phyloP scores from a whole-genome alignment of 2,113 vertebrate genomes.

The Gopherus evgoodei region DNA sequence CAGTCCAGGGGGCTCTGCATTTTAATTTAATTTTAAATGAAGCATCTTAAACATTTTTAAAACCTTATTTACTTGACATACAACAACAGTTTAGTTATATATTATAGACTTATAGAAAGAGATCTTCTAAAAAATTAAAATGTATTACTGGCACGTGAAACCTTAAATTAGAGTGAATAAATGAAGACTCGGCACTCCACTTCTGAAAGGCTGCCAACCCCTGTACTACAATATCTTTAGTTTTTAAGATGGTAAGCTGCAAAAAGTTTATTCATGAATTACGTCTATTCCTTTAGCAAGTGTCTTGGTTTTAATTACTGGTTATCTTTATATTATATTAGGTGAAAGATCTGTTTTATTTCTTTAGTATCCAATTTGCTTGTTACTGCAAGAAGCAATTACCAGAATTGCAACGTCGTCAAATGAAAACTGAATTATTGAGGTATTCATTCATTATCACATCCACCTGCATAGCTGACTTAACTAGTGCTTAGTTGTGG shows the following conservation, averaged over 20 bases:
- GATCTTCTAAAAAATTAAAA: too few species aligned
- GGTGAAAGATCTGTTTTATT: neutral
- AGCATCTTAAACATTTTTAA: too few species aligned
- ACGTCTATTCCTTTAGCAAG: neutral
- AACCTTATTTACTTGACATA: too few species aligned
- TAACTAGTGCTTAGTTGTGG: neutral
- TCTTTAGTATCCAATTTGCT: constrained; percentile 41
- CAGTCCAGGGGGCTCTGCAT: too few species aligned
- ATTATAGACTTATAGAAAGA: too few species aligned
- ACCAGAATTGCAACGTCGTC: neutral
- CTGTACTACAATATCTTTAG: too few species aligned
- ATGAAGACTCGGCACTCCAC: too few species aligned
- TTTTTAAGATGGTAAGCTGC: neutral
- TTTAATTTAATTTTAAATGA: too few species aligned
- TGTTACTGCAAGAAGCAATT: constrained; percentile 21
- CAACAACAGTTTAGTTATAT: too few species aligned
- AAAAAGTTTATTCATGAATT: constrained; percentile 25
- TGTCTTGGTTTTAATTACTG: constrained; percentile 39
- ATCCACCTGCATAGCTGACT: neutral
- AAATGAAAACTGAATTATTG: constrained; percentile 17
- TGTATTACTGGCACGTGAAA: too few species aligned
- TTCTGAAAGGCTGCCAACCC: too few species aligned
- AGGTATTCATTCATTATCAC: constrained; percentile 12
- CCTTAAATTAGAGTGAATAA: too few species aligned
- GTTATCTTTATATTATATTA: constrained; percentile 38